Evolutionary conservation across 2,113 vertebrate species (phyloP).

Genomic region (Mus musculus): GRCm39 chr1:144589001-144589500

Average conservation of each 20-base stretch:
- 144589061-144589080: too few relatives aligned
- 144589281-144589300: background rate
- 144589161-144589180: too few relatives aligned
- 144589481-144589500: background rate
- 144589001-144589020: accelerated
- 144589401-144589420: background rate
- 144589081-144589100: too few relatives aligned
- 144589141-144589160: too few relatives aligned
- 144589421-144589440: background rate
- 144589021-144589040: too few relatives aligned
- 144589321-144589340: background rate
- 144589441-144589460: background rate
- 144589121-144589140: too few relatives aligned
- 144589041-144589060: too few relatives aligned
- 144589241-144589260: too few relatives aligned
- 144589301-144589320: too few relatives aligned
- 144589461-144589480: background rate
- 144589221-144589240: background rate
- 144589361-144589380: accelerated
- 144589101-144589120: too few relatives aligned
- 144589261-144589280: background rate
- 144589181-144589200: background rate
- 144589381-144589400: background rate
- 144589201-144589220: background rate
- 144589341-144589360: background rate